Base-by-base conservation (phyloP, 2,113 vertebrate genomes). In the Poeciliopsis occidentalis region DNA sequence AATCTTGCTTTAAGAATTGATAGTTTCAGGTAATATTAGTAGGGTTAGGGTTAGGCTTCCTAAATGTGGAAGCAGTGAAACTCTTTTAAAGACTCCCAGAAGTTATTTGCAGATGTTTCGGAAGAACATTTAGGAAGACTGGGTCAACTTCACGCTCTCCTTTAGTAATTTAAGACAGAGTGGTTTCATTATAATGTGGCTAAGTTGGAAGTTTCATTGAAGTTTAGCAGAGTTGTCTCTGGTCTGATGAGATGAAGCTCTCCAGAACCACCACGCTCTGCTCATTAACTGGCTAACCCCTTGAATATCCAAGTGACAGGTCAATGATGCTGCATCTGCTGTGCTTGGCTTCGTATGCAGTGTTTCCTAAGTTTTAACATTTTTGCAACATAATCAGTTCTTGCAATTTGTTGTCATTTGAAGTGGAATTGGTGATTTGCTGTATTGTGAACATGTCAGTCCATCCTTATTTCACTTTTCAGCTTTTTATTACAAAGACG, bases 261-360 rank as follows among this genome's bases (percentile, higher is more conserved):
- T 15, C 12, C 39, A 7, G 2, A 13, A 34, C 57, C 51, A n/a
- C 26, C 67, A 63, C 41, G 12, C 17, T 24, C 12, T 63, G 39
- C 60, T 69, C 60, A 37, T 71, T 41, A 71, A 44, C 30, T 54
- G 24, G 41, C 60, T 64, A 76, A 69, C 47, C 26, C 10, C 12
- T 67, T 17, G 26, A 51, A 67, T 8, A 39, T n/a, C 19, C 30
- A 34, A 34, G 19, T 17, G 30, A 32, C 17, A 11, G 31, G 29
- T 64, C 22, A 41, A 4, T 37, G 62, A 34, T 31, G 24, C 19
- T 34, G 24, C 37, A 22, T 67, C 65, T 47, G 39, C 39, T 15
- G 2, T 51, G 41, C 27, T 30, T 51, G 39, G 51, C 11, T 37
- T 60, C 13, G 26, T 15, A 37, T 3, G 2, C 31, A 24, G 4